Evolutionary conservation across 2,888 invertebrate species (phyloP).

Genomic region (Cephonodes hylas): DNA sequence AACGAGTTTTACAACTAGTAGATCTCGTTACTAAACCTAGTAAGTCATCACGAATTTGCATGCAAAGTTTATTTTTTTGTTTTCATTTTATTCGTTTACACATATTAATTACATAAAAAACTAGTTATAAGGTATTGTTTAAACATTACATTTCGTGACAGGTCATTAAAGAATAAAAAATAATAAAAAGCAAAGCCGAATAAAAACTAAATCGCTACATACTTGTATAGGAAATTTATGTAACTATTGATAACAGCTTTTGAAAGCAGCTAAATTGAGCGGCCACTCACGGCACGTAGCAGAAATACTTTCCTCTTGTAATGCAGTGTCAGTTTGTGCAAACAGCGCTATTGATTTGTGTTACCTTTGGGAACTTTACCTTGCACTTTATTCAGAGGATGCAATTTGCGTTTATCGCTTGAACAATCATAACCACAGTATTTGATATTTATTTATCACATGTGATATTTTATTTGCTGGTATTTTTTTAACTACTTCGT

Average conservation of each 20-base stretch:
- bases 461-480: neutral
- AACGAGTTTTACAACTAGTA: no score
- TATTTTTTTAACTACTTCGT: neutral
- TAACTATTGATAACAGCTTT: neutral
- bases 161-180: neutral
- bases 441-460: neutral
- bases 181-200: neutral
- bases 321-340: slow-evolving; percentile 1
- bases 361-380: neutral
- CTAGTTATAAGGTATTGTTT: no score
- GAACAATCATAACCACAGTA: no score
- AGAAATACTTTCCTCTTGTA: neutral
- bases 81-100: no score
- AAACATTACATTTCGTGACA: no score
- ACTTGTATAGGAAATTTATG: neutral
- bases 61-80: no score
- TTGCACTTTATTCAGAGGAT: slow-evolving; percentile 7
- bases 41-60: no score
- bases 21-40: no score
- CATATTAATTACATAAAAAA: no score
- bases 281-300: neutral
- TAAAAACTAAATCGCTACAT: neutral
- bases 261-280: neutral
- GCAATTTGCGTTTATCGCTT: neutral
- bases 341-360: neutral